Percentiles rank a stretch among this genome's conserved stretches.
These are phyloP conservation scores for Drosophila aldrichi DNA, from an alignment of 2,888 invertebrate species.

Conservation along the genomic window DNA sequence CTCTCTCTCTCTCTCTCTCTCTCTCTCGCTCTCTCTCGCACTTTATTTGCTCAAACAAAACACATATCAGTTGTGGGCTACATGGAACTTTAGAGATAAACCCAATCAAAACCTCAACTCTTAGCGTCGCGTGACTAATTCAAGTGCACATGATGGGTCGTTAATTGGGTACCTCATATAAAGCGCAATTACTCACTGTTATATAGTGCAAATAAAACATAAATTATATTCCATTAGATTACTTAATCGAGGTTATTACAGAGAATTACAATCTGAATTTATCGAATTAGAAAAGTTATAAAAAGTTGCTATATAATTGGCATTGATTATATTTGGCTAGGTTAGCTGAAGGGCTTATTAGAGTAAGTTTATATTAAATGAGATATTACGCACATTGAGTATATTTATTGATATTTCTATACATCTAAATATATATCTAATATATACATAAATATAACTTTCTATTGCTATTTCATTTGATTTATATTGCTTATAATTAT, in stretches of 20 bases:
- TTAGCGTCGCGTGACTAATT: constrained; percentile 64
- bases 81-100: constrained; percentile 17
- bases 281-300: background rate
- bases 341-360: background rate
- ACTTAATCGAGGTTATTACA: background rate
- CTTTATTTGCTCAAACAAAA: constrained; percentile 9
- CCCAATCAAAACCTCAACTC: constrained; percentile 32
- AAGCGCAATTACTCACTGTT: background rate
- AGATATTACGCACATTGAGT: background rate
- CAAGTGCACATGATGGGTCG: constrained; percentile 42
- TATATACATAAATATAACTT: no score
- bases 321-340: background rate
- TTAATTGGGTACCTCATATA: constrained; percentile 20
- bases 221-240: background rate
- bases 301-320: background rate
- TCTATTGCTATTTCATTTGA: no score
- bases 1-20: background rate
- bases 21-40: background rate
- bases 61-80: constrained; percentile 11
- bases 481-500: no score
- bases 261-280: background rate
- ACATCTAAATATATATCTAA: no score
- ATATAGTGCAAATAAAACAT: constrained; percentile 1
- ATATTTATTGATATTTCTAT: no score
- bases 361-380: background rate